phyloP scores from a whole-genome alignment of 2,113 vertebrate genomes.

The Dissostichus mawsoni region DNA sequence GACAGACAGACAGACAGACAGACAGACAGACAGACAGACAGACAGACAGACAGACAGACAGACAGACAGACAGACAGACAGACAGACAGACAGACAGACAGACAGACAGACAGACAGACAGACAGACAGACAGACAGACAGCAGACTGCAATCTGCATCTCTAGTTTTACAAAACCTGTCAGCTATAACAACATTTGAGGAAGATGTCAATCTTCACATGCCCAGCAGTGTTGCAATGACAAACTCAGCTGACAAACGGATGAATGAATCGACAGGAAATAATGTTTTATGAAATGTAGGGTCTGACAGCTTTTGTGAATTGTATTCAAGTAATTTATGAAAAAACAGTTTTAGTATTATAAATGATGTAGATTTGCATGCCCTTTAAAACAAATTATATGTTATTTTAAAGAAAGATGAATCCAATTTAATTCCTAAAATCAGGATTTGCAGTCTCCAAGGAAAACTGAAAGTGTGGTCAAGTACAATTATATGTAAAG shows the following conservation, averaged over 20 bases:
- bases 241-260: constrained; percentile 27
- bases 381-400: neutral
- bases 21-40: constrained; percentile 6
- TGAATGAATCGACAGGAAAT: constrained; percentile 21
- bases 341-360: neutral
- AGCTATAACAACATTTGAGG: constrained; percentile 24
- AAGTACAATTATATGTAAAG: constrained; percentile 59
- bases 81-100: constrained; percentile 5
- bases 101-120: too few relatives aligned
- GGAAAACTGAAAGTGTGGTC: constrained; percentile 25
- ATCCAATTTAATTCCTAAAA: neutral
- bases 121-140: too few relatives aligned
- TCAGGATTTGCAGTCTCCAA: neutral
- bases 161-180: neutral
- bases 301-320: neutral
- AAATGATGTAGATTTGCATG: neutral
- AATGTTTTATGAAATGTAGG: neutral
- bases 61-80: constrained; percentile 2
- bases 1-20: constrained; percentile 1
- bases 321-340: neutral
- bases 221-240: constrained; percentile 5
- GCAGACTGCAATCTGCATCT: neutral
- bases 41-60: constrained; percentile 18
- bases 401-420: neutral
- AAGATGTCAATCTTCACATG: constrained; percentile 10